These are phyloP conservation scores for Ditylenchus weischeri DNA, from an alignment of 2,888 invertebrate genomes.

Conservation along the genomic window DNA sequence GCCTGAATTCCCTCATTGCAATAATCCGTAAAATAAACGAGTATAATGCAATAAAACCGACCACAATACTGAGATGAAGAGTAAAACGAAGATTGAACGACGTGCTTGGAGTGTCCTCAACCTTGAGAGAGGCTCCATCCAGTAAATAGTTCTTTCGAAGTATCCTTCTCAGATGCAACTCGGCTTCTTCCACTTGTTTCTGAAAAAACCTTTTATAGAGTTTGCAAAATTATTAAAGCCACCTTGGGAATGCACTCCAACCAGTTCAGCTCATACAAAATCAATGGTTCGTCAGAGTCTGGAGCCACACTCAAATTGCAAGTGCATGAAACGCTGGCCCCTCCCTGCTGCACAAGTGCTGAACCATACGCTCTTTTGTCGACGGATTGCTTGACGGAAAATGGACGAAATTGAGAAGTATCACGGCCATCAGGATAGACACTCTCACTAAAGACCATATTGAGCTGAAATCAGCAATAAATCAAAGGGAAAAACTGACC, in stretches of 20 bases:
- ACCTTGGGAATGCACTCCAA: slow-evolving; percentile 26
- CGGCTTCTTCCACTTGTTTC: slow-evolving; percentile 24
- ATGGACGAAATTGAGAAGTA: slow-evolving; percentile 22
- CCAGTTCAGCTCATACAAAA: slow-evolving; percentile 22
- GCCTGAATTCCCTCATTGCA: slow-evolving; percentile 4
- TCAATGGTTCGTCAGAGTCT: slow-evolving; percentile 22
- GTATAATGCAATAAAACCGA: not conserved
- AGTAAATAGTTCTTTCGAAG: slow-evolving; percentile 13
- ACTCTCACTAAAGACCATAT: slow-evolving; percentile 17
- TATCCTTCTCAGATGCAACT: slow-evolving; percentile 18
- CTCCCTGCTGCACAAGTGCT: slow-evolving; percentile 27
- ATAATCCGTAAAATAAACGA: too few species aligned
- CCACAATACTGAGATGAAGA: slow-evolving; percentile 27
- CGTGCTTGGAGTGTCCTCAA: slow-evolving; percentile 4
- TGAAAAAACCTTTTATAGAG: not conserved
- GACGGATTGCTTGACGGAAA: slow-evolving; percentile 17
- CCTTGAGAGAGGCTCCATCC: slow-evolving; percentile 7
- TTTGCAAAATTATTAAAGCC: not conserved
- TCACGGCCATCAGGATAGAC: slow-evolving; percentile 29
- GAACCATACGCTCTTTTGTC: slow-evolving; percentile 22
- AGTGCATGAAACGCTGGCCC: slow-evolving; percentile 24
- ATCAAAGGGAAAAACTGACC: not conserved
- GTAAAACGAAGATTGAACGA: slow-evolving; percentile 25
- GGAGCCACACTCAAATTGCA: slow-evolving; percentile 28
- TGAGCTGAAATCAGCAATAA: not conserved